phyloP scores from a whole-genome alignment of 2,113 vertebrate genomes.

The Oncorhynchus mykiss region DNA sequence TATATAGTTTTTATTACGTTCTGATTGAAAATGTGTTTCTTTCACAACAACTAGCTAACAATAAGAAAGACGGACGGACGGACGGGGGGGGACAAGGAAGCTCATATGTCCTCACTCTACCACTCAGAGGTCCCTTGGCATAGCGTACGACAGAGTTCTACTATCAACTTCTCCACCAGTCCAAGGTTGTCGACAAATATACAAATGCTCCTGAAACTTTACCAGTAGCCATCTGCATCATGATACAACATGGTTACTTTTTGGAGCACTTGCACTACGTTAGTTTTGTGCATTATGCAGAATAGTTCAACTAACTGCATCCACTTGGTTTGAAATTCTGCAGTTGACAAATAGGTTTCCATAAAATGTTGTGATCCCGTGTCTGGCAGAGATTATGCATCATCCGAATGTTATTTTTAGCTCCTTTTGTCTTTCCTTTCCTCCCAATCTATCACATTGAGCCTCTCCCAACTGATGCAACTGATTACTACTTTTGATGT shows the following conservation, averaged over 20 bases:
- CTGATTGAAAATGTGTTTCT: no score
- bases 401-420: background rate
- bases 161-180: background rate
- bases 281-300: background rate
- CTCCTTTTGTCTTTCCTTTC: slow-evolving; percentile 48
- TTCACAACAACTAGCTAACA: background rate
- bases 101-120: background rate
- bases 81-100: background rate
- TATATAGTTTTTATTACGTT: background rate
- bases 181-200: background rate
- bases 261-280: background rate
- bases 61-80: no score
- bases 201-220: background rate
- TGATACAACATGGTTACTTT: background rate
- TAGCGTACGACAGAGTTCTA: background rate
- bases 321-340: background rate
- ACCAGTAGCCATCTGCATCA: no score
- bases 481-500: slow-evolving; percentile 60
- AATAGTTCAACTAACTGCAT: background rate
- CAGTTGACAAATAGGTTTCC: background rate
- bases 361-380: background rate
- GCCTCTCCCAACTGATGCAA: slow-evolving; percentile 46
- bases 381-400: background rate
- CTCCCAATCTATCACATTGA: slow-evolving; percentile 53
- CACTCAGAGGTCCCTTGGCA: background rate